Percentiles rank a stretch among this genome's conserved stretches.
phyloP scores from a whole-genome alignment of 2,797 vertebrate species.

The Periophthalmus magnuspinnatus region DNA sequence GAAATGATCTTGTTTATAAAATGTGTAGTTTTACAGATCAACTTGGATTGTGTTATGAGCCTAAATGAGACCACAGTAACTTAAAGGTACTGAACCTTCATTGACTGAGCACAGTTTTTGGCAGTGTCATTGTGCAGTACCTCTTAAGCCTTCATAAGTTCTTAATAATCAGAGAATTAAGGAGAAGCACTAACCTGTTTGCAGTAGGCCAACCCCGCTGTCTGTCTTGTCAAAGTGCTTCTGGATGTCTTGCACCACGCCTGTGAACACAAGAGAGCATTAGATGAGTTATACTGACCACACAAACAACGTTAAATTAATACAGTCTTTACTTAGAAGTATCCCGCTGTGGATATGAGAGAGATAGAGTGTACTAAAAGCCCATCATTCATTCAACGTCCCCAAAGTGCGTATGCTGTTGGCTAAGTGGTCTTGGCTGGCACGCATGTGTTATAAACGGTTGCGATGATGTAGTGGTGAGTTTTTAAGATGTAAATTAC shows the following conservation, averaged over 20 bases:
- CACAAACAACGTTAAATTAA: constrained; percentile 11
- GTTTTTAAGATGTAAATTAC: not conserved
- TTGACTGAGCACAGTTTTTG: not conserved
- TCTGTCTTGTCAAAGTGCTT: constrained; percentile 87
- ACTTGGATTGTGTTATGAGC: not conserved
- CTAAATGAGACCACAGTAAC: not conserved
- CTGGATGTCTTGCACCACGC: constrained; percentile 94
- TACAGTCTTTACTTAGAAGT: constrained; percentile 6
- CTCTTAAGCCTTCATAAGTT: not conserved
- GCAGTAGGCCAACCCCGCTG: constrained; percentile 88
- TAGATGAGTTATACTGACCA: constrained; percentile 13
- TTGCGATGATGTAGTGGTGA: constrained; percentile 16
- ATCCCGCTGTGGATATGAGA: constrained; percentile 20
- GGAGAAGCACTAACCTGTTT: constrained; percentile 86
- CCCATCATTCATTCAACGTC: constrained; percentile 40
- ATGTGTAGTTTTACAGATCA: too few species aligned
- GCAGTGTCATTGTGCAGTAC: not conserved
- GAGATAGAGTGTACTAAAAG: constrained; percentile 1
- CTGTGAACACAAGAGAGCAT: constrained; percentile 64
- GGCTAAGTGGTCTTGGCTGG: constrained; percentile 49
- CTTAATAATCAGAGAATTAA: constrained; percentile 55
- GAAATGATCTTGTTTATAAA: too few species aligned
- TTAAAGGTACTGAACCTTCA: not conserved
- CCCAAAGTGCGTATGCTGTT: constrained; percentile 25
- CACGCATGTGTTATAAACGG: constrained; percentile 18